Base-by-base conservation (phyloP, 2,113 vertebrate genomes). In the Petroica traversi region DNA sequence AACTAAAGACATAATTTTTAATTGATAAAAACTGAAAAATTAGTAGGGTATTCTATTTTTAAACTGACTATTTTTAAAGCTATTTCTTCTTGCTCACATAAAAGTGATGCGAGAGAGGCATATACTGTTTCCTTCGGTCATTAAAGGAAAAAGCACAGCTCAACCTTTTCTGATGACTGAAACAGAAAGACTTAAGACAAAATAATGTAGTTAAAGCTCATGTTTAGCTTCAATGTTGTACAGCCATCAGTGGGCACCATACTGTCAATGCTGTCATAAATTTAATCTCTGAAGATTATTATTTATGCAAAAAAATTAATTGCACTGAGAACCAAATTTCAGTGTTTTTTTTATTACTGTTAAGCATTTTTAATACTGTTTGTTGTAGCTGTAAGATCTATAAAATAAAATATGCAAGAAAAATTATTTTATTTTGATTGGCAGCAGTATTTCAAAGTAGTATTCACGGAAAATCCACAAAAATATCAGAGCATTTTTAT, bases 101-200 rank as follows among this genome's bases (percentile, higher is more conserved):
- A 2, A 22, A 59, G 12, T 17, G 58, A 14, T 11, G 16, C 0
- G 0, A 20, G 18, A n/a, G 38, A 28, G 14, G 4, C 6, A 40
- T 2, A 2, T 23, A 26, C 3, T 14, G 1, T 43, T 7, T 4
- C 58, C n/a, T 55, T 83, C 33, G 31, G 18, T 51, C 40, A 28
- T 58, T 66, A 57, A 78, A 69, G 19, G 28, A 31, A 75, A 49
- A 10, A 22, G 5, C 5, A 7, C 15, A 77, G 12, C 11, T 48
- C 12, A 64, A 18, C 5, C 1, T 74, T 45, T 88, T n/a, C 46
- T 58, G 28, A 31, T 67, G 16, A 38, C 14, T 38, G 24, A 89
- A 75, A 31, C 5, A 40, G 19, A 74, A 83, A 77, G 19, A 61
- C 3, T 14, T 64, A 11, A 61, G 36, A 9, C 4, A 34, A 71